Percentiles rank a stretch among this genome's conserved stretches.
These are phyloP conservation scores for Macrobrachium rosenbergii DNA, from an alignment of 1,140 invertebrate species.

Conservation along the genomic window DNA sequence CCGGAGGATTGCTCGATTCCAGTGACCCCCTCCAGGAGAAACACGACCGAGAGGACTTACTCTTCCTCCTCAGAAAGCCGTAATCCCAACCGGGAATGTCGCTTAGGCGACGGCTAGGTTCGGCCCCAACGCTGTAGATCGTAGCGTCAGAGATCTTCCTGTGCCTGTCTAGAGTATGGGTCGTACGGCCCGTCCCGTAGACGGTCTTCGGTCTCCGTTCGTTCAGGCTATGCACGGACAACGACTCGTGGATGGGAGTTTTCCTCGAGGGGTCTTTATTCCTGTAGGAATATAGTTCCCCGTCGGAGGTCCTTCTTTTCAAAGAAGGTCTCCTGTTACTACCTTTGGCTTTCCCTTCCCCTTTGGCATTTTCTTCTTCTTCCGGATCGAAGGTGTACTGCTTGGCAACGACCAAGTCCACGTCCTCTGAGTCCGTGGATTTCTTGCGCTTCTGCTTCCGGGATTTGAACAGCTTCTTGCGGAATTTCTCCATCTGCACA, in stretches of 20 bases:
- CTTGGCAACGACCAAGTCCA: conserved; percentile 7
- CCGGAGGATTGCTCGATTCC: neutral
- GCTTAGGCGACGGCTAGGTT: too few relatives aligned
- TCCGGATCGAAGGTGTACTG: conserved; percentile 6
- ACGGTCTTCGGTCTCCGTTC: neutral
- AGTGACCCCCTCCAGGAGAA: neutral
- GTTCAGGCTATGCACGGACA: conserved; percentile 2
- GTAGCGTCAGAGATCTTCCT: too few relatives aligned
- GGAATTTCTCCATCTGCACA: conserved; percentile 5
- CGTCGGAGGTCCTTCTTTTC: conserved; percentile 22
- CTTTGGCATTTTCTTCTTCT: neutral
- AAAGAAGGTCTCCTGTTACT: neutral
- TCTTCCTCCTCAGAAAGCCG: neutral
- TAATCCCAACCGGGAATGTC: neutral
- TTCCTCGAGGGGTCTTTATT: neutral
- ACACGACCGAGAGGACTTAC: neutral
- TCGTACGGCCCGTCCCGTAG: neutral
- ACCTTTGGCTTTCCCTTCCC: neutral
- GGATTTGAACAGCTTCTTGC: conserved; percentile 5
- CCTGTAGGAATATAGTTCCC: conserved; percentile 14
- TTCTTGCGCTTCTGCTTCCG: neutral
- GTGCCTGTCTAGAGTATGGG: neutral
- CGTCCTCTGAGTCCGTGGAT: neutral
- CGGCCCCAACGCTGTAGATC: too few relatives aligned
- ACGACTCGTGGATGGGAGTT: neutral